phyloP scores from a whole-genome alignment of 1,140 invertebrate species.

The Pogonognathellus flavescens region DNA sequence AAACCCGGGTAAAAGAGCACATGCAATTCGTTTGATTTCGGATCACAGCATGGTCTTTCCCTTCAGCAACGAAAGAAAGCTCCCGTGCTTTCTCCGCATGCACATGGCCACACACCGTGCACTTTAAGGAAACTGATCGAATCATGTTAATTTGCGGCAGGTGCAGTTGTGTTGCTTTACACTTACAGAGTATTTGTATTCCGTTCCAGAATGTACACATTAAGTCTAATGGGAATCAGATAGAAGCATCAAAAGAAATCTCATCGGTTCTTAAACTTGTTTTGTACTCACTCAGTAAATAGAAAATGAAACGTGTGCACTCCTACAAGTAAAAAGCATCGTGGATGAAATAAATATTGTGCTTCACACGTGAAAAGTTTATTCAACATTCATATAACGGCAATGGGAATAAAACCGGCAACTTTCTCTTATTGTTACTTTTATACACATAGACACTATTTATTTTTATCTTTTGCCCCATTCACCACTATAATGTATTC shows the following conservation, averaged over 20 bases:
- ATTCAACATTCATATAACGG: neutral
- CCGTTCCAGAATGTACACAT: too few relatives aligned
- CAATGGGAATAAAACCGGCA: neutral
- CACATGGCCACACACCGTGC: neutral
- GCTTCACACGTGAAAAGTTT: neutral
- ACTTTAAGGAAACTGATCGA: neutral
- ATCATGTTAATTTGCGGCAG: neutral
- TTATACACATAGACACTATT: neutral
- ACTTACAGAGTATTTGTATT: too few relatives aligned
- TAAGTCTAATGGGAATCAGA: too few relatives aligned
- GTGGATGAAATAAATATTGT: neutral
- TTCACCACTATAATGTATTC: slow-evolving; percentile 16
- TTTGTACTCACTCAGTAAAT: too few relatives aligned
- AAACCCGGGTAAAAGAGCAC: slow-evolving; percentile 26
- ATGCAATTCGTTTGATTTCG: neutral
- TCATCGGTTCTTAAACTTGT: too few relatives aligned
- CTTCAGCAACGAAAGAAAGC: neutral
- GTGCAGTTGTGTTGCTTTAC: neutral
- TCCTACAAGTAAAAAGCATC: neutral
- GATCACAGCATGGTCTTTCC: neutral
- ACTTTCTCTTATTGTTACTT: too few relatives aligned
- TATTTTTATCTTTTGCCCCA: neutral
- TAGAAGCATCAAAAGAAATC: too few relatives aligned
- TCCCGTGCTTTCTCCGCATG: neutral
- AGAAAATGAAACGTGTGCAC: neutral